Base-by-base conservation (phyloP, 30 jellyfish, hydroid and myxozoan genomes). In the Turritopsis rubra region DNA sequence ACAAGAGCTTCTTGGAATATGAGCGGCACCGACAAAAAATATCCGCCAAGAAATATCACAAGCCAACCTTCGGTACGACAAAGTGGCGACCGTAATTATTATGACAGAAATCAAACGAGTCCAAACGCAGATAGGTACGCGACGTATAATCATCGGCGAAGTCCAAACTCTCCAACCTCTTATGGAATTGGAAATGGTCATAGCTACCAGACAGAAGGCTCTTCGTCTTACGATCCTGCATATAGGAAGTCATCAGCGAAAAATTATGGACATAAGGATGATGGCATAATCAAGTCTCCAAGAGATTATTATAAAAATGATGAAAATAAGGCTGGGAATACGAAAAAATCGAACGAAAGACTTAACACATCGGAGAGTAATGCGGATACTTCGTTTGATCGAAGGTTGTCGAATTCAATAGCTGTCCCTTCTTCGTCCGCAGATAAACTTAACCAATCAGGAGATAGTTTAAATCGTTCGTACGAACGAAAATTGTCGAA, bases 401-500 rank as follows among this genome's bases (percentile, higher is more conserved):
- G 77, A 68, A 68, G 77, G 30, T 68, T 68, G 30, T 68, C 77
- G 77, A 68, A 68, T 27, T 68, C 77, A 27, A 68, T 68, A 16
- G 77, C 77, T 68, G 17, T 68, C 19, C 77, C 77, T 27, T 41
- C 60, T 5, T 13, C 60, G 60, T 41, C 5, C 13, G 60, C 60
- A 41, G 60, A 41, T 41, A 41, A 41, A 41, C 60, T 41, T 41
- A 13, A 41, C 13, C 60, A 41, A 13, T 41, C 60, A 13, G 60
- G 60, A 41, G 60, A 41, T 5, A 41, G 60, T 41, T 41, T 41
- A 13, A 41, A 41, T 41, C 60, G 60, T 5, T 41, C 60, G 13
- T 41, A 41, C 60, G 60, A 41, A 41, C 5, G 13, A 41, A 41
- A 41, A 41, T 13, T 41, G 13, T 41, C 60, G 60, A 41, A 41